These are phyloP conservation scores for Anomalospiza imberbis DNA, from an alignment of 2,797 vertebrate species.

Conservation along the genomic window DNA sequence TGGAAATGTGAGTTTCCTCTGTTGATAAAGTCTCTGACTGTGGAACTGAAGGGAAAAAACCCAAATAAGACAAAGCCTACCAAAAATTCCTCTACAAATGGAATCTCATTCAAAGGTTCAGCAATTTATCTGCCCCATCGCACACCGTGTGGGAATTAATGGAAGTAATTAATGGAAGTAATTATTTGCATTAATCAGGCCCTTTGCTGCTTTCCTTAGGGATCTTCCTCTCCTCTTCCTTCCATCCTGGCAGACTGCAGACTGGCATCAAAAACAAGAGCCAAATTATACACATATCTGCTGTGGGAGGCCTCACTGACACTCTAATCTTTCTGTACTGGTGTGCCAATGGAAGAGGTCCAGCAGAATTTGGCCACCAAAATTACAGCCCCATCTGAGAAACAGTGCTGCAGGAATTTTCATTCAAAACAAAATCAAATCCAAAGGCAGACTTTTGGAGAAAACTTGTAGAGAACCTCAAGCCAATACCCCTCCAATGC, in stretches of 20 bases:
- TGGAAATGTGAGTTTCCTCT: not conserved
- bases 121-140: not conserved
- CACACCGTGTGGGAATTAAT: no score
- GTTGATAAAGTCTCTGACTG: not conserved
- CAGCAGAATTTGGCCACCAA: not conserved
- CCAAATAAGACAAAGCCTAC: not conserved
- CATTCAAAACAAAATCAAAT: not conserved
- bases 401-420: not conserved
- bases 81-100: not conserved
- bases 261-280: not conserved
- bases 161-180: no score
- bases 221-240: not conserved
- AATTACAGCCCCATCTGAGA: rapidly evolving
- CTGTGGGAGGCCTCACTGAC: not conserved
- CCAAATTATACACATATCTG: rapidly evolving
- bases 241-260: not conserved
- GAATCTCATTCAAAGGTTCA: not conserved
- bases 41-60: not conserved
- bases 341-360: not conserved
- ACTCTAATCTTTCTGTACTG: not conserved
- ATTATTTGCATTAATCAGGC: no score
- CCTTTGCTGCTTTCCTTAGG: not conserved
- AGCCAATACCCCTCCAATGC: not conserved
- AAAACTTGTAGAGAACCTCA: not conserved
- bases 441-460: not conserved